Conservation (phyloP, 2,113 vertebrate species). For the Macroglossus sobrinus region DNA sequence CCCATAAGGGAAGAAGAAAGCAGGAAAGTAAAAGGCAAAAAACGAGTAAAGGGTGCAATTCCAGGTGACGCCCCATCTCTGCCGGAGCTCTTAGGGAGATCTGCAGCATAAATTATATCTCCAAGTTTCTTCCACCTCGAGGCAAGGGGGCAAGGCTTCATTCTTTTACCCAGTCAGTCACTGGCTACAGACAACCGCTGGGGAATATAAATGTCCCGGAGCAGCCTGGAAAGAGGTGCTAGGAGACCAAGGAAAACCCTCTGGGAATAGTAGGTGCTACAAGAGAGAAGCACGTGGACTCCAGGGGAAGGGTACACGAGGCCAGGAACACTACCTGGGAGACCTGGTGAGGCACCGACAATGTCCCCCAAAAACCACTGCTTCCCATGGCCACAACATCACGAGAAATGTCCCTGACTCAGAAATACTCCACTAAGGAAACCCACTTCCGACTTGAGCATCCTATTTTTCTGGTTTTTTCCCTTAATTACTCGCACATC, state of each 20-base stretch:
- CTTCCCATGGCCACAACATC: background rate
- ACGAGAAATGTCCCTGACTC: background rate
- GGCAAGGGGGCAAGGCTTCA: background rate
- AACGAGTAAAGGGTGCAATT: background rate
- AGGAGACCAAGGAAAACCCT: background rate
- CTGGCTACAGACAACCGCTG: background rate
- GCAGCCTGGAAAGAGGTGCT: background rate
- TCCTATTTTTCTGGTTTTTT: rapidly evolving
- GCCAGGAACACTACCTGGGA: background rate
- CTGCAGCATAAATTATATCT: background rate
- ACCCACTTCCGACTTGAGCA: background rate
- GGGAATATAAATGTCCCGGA: background rate
- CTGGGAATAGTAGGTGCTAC: background rate
- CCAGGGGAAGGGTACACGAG: background rate
- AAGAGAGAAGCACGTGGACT: background rate
- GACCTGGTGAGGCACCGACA: rapidly evolving
- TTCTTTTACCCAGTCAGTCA: background rate
- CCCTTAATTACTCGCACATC: background rate
- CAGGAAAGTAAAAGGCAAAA: background rate
- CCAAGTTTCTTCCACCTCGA: background rate
- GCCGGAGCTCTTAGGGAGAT: background rate
- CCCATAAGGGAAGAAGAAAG: background rate
- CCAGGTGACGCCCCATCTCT: background rate
- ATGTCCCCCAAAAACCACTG: background rate
- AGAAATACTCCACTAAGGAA: background rate